A percentile compares a stretch with the other conserved stretches of the same genome.
Conservation (phyloP, 2,797 vertebrate species). For the Hirundo rustica region DNA sequence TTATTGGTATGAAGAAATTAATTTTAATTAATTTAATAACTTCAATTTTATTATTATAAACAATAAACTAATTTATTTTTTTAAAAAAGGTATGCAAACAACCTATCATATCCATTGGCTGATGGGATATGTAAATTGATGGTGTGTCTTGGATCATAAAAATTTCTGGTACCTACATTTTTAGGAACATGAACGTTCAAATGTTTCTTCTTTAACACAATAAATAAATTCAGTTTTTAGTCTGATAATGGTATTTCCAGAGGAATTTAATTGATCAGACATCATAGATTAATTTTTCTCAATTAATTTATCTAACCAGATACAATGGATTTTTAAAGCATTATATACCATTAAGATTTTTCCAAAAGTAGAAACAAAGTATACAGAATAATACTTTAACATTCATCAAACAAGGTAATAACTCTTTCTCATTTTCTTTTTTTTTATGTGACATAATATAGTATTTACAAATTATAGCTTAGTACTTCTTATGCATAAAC, state of each 20-base stretch:
- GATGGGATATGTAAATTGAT: background rate
- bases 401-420: background rate
- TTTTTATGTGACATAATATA: background rate
- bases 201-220: background rate
- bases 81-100: fast-evolving
- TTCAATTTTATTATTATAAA: background rate
- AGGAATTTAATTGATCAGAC: background rate
- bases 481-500: background rate
- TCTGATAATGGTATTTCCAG: background rate
- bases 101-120: fast-evolving
- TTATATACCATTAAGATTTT: background rate
- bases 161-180: background rate
- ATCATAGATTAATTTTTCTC: background rate
- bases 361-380: background rate
- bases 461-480: background rate
- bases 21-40: background rate
- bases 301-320: background rate
- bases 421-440: background rate
- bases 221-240: background rate
- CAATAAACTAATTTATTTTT: background rate
- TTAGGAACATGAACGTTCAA: background rate
- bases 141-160: background rate
- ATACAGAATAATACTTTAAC: background rate
- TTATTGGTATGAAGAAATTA: background rate
- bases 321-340: background rate